Evolutionary conservation across 2,888 invertebrate species (phyloP).

Genomic region (Acholoe squamosa): DNA sequence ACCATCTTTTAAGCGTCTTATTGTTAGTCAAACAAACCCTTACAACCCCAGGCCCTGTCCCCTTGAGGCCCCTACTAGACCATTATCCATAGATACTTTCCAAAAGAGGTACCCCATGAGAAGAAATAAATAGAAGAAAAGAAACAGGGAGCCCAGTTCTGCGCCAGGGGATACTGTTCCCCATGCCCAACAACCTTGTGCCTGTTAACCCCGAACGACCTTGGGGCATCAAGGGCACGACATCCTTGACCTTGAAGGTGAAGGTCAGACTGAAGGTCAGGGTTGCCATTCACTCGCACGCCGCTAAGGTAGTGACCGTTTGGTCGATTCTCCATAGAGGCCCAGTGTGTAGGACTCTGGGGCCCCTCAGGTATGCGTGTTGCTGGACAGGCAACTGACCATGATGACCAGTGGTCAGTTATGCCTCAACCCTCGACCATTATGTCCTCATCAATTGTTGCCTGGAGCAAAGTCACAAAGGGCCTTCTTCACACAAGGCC

Average conservation of each 20-base stretch:
- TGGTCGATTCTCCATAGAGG: slow-evolving; percentile 9
- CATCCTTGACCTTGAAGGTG: slow-evolving; percentile 40
- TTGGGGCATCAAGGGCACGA: slow-evolving; percentile 44
- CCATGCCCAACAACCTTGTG: slow-evolving; percentile 55
- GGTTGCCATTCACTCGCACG: not conserved
- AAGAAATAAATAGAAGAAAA: not conserved
- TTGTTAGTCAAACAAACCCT: slow-evolving; percentile 44
- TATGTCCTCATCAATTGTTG: slow-evolving; percentile 9
- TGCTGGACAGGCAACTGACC: slow-evolving; percentile 9
- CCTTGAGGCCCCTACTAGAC: not conserved
- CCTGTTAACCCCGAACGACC: slow-evolving; percentile 61
- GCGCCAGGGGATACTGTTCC: slow-evolving; percentile 49
- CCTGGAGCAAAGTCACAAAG: slow-evolving; percentile 28
- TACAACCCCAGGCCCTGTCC: not conserved
- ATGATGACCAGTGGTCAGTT: slow-evolving; percentile 29
- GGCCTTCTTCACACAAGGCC: not conserved
- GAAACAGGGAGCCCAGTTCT: not conserved
- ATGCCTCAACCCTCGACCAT: not conserved
- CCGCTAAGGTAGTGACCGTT: not conserved
- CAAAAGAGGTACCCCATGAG: not conserved
- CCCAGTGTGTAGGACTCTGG: not conserved
- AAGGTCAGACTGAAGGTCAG: slow-evolving; percentile 19
- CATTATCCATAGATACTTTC: not conserved
- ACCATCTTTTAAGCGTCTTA: slow-evolving; percentile 15
- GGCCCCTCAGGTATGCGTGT: slow-evolving; percentile 33